Base-by-base conservation (phyloP, 2,113 vertebrate genomes). In the Otolemur garnettii region DNA sequence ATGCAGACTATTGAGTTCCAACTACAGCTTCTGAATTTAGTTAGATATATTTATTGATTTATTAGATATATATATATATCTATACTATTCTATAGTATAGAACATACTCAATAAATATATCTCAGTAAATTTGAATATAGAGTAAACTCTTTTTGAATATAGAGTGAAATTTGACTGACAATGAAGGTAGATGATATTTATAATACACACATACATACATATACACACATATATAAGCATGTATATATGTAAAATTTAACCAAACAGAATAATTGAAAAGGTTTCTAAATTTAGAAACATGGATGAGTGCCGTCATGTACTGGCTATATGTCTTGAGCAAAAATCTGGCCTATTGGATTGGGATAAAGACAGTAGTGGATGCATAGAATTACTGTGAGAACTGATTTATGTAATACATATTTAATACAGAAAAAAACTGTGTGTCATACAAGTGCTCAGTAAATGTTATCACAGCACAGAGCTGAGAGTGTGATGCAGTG, bases 381-480 rank as follows among this genome's bases (percentile, higher is more conserved):
- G 42, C 50, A 62, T 26, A 18, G 9, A n/a, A 19, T 77, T 42
- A 66, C 45, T 53, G n/a, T 60, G 35, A 87, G 10, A 89, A 75
- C 90, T 72, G 42, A 84, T 60, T 30, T 74, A 71, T 82, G 53
- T 50, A 53, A 66, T 33, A 9, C 4, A 24, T 7, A 13, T 11
- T 68, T 53, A 79, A 6, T 85, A 69, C 74, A 69, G 55, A 84
- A 53, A 74, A 55, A 66, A 55, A 9, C 4, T 26, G 21, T 90
- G 50, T 83, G 45, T 77, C 33, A 2, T 30, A 13, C 64, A 93
- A 96, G 42, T 66, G 53, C 30, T 92, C 53, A 75, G 53, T 87
- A 75, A 85, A 83, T 75, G 53, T 69, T 96, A 79, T 90, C 90
- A 90, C 7, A 93, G 80, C 22, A 74, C 68, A 90, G 74, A 38